A percentile compares a stretch with the other conserved stretches of the same genome.
These are phyloP conservation scores for Glandiceps talaboti DNA, from an alignment of 53 echinoderm and acorn worm genomes.

Conservation along the genomic window DNA sequence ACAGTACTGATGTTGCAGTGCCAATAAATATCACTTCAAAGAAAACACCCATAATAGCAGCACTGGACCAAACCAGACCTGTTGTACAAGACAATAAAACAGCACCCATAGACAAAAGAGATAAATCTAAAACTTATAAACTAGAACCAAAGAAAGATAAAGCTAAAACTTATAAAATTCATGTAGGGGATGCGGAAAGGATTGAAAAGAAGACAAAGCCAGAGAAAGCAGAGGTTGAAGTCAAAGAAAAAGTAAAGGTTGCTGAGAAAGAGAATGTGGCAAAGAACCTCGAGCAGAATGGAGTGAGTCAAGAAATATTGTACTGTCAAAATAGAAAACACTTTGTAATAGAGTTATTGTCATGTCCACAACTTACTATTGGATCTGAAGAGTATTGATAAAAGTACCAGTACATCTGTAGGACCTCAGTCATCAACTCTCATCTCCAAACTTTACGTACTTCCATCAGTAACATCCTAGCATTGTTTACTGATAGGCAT, in stretches of 20 bases:
- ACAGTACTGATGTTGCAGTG: conserved; percentile 2
- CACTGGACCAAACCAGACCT: no score
- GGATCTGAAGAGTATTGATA: no score
- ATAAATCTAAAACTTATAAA: background rate
- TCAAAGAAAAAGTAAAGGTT: background rate
- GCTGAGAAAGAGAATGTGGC: background rate
- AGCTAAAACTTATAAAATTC: background rate
- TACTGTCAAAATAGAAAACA: no score
- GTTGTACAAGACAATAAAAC: no score
- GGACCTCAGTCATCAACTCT: no score
- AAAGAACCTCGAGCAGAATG: background rate
- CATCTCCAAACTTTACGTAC: no score
- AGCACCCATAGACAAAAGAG: background rate
- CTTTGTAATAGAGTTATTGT: no score
- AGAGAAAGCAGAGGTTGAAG: background rate
- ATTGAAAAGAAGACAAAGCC: background rate
- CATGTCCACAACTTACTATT: no score
- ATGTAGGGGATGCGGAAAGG: background rate
- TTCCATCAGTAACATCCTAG: no score
- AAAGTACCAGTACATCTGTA: no score
- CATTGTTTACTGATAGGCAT: no score
- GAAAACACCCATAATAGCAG: conserved; percentile 12
- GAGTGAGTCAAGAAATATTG: no score
- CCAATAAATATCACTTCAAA: background rate
- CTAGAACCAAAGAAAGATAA: background rate